Conservation (phyloP, 2,113 vertebrate genomes). For the Oenanthe melanoleuca region DNA sequence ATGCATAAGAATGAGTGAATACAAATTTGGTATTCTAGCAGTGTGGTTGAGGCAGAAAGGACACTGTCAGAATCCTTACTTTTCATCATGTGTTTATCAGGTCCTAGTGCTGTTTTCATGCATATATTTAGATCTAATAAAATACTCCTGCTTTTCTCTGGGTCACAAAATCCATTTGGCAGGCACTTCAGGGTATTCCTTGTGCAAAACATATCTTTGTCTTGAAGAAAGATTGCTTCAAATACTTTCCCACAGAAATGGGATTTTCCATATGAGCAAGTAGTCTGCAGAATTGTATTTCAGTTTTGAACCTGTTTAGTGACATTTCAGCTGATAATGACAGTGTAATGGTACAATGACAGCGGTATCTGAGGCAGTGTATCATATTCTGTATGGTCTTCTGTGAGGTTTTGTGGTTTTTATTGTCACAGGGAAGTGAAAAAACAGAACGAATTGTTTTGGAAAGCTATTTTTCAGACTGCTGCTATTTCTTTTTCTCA, state of each 20-base stretch:
- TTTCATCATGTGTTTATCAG: not conserved
- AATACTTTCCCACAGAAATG: not conserved
- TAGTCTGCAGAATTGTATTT: not conserved
- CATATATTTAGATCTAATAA: not conserved
- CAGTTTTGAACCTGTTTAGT: not conserved
- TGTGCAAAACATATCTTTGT: not conserved
- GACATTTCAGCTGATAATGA: not conserved
- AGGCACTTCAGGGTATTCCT: not conserved
- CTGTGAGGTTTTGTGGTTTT: not conserved
- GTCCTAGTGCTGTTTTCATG: not conserved
- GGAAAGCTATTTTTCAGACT: not conserved
- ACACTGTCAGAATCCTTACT: not conserved
- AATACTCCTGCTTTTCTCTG: not conserved
- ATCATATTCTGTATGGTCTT: not conserved
- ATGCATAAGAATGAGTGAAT: not conserved
- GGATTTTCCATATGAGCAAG: not conserved
- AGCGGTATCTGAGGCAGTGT: not conserved
- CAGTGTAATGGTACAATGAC: not conserved
- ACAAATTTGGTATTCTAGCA: not conserved
- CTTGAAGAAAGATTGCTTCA: not conserved
- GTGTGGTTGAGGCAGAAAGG: not conserved
- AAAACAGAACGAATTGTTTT: not conserved
- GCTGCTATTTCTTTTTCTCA: not conserved
- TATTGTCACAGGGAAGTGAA: not conserved
- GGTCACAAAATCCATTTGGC: not conserved